Evolutionary conservation across 2,888 invertebrate species (phyloP).

Genomic region (Nymphalis c-album): DNA sequence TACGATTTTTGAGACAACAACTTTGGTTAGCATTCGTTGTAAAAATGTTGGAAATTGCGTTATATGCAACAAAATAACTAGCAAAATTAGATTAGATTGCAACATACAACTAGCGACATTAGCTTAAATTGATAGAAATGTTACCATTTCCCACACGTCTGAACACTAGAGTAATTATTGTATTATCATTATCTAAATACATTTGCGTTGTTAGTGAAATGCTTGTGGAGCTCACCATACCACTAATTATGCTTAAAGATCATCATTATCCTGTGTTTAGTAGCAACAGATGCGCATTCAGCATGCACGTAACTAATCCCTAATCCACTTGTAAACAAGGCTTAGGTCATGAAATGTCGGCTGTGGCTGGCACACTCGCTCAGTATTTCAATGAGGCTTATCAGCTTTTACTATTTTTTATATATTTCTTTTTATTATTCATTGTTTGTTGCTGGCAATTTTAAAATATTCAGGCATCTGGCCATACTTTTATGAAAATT

Average conservation of each 20-base stretch:
- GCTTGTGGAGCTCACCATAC: neutral
- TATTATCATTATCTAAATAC: neutral
- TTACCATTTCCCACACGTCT: neutral
- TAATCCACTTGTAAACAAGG: slow-evolving; percentile 34
- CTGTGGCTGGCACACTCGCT: slow-evolving; percentile 21
- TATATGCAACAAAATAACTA: too few relatives aligned
- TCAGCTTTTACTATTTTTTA: slow-evolving; percentile 10
- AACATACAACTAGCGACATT: too few relatives aligned
- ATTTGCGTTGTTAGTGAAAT: neutral
- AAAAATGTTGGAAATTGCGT: too few relatives aligned
- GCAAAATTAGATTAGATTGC: too few relatives aligned
- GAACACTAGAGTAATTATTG: neutral
- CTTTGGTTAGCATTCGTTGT: too few relatives aligned
- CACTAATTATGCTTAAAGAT: slow-evolving; percentile 2
- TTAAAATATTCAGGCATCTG: too few relatives aligned
- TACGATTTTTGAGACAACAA: too few relatives aligned
- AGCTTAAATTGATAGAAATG: too few relatives aligned
- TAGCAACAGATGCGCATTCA: slow-evolving; percentile 28
- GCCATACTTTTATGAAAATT: too few relatives aligned
- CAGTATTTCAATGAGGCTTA: slow-evolving; percentile 22
- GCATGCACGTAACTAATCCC: slow-evolving; percentile 29
- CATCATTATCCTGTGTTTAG: slow-evolving; percentile 7
- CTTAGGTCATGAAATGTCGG: slow-evolving; percentile 26
- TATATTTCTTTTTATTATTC: too few relatives aligned
- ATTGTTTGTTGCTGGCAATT: too few relatives aligned